A percentile compares a stretch with the other conserved stretches of the same genome.
phyloP scores from a whole-genome alignment of 2,113 vertebrate genomes.

The Sturnus vulgaris region DNA sequence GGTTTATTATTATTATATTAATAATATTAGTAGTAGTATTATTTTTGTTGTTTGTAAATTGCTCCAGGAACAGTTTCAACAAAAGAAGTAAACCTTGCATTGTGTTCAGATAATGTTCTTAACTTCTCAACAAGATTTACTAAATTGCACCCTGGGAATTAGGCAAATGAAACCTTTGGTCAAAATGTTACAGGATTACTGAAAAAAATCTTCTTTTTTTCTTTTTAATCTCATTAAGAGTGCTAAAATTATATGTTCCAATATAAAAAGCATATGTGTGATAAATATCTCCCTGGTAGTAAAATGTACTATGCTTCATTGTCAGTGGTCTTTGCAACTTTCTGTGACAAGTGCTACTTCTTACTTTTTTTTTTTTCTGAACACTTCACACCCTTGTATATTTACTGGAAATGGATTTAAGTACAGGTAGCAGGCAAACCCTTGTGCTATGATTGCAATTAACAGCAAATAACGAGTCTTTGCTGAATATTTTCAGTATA shows the following conservation, averaged over 20 bases:
- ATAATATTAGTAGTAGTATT: neutral
- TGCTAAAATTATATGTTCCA: conserved; percentile 15
- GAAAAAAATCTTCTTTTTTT: neutral
- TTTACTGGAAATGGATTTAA: neutral
- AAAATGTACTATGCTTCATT: accelerated
- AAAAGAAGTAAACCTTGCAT: neutral
- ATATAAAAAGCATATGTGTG: neutral
- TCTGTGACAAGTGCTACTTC: neutral
- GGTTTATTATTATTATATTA: neutral
- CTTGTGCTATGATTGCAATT: neutral
- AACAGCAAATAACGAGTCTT: neutral
- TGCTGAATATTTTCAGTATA: neutral
- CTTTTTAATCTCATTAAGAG: conserved; percentile 11
- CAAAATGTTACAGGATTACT: conserved; percentile 44
- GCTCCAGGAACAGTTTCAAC: neutral
- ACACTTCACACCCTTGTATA: neutral
- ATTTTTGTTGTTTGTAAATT: neutral
- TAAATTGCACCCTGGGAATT: neutral
- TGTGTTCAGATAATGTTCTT: conserved; percentile 20
- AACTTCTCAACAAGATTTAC: neutral
- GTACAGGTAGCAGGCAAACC: neutral
- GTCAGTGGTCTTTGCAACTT: neutral
- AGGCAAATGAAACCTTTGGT: conserved; percentile 14
- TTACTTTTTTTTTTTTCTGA: neutral
- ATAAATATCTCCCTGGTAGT: neutral